Percentiles rank a stretch among this genome's conserved stretches.
phyloP scores from a whole-genome alignment of 2,888 invertebrate species.

The Himalopsyche kuldschensis region DNA sequence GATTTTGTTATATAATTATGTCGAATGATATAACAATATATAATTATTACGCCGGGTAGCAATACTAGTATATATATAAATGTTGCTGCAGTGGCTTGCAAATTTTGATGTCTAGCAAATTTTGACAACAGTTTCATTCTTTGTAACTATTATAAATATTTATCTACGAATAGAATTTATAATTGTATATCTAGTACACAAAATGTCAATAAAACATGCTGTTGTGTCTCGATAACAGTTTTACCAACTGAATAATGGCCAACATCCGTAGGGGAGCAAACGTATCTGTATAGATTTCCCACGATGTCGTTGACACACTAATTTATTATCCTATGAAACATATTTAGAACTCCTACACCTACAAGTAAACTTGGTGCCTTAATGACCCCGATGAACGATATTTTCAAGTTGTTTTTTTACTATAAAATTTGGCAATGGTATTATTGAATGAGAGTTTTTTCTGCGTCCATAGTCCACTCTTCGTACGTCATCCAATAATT shows the following conservation, averaged over 20 bases:
- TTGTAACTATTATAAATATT: too few species aligned
- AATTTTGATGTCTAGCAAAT: too few species aligned
- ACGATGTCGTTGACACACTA: background rate
- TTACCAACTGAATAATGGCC: background rate
- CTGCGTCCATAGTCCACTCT: background rate
- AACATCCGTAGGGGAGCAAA: background rate
- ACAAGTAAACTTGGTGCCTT: background rate
- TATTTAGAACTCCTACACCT: background rate
- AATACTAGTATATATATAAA: too few species aligned
- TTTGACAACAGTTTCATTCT: too few species aligned
- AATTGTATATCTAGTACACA: background rate
- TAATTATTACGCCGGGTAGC: too few species aligned
- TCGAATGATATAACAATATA: too few species aligned
- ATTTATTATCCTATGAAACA: background rate
- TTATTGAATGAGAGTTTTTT: background rate
- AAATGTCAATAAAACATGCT: background rate
- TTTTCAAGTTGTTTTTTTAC: background rate
- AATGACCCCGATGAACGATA: background rate
- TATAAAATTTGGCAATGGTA: background rate
- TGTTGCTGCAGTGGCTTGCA: too few species aligned
- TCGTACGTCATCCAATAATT: background rate
- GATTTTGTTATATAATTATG: too few species aligned
- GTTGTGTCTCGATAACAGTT: background rate
- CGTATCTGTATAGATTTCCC: background rate
- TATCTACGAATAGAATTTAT: too few species aligned